phyloP scores from a whole-genome alignment of 2,113 vertebrate genomes.

The Odocoileus hemionus region DNA sequence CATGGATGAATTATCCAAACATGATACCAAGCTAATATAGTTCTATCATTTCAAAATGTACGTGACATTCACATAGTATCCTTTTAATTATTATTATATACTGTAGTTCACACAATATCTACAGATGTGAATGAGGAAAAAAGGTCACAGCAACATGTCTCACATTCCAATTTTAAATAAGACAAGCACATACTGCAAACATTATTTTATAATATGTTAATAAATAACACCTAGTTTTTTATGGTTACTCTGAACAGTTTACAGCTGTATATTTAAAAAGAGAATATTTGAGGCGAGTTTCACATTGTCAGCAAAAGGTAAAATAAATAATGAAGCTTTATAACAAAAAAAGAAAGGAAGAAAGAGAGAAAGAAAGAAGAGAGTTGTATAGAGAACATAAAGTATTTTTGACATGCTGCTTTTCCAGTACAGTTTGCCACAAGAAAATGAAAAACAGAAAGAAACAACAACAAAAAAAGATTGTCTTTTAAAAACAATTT shows the following conservation, averaged over 20 bases:
- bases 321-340: slow-evolving; percentile 79
- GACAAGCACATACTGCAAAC: slow-evolving; percentile 94
- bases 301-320: slow-evolving; percentile 79
- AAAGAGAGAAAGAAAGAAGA: neutral
- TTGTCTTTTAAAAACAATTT: slow-evolving; percentile 81
- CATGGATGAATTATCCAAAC: slow-evolving; percentile 68
- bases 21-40: slow-evolving; percentile 78
- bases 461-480: slow-evolving; percentile 61
- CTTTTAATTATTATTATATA: slow-evolving; percentile 83
- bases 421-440: slow-evolving; percentile 77
- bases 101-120: slow-evolving; percentile 87
- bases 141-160: slow-evolving; percentile 86
- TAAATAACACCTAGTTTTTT: slow-evolving; percentile 92
- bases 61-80: slow-evolving; percentile 75
- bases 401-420: slow-evolving; percentile 77
- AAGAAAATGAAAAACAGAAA: slow-evolving; percentile 74
- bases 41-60: slow-evolving; percentile 78
- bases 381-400: slow-evolving; percentile 72
- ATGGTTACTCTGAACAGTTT: slow-evolving; percentile 84
- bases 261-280: slow-evolving; percentile 79
- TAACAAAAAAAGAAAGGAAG: slow-evolving; percentile 59
- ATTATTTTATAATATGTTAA: slow-evolving; percentile 85
- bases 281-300: slow-evolving; percentile 72
- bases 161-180: slow-evolving; percentile 93
- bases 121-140: slow-evolving; percentile 85